Conservation (phyloP, 2,888 invertebrate genomes). For the Xanthia togata region DNA sequence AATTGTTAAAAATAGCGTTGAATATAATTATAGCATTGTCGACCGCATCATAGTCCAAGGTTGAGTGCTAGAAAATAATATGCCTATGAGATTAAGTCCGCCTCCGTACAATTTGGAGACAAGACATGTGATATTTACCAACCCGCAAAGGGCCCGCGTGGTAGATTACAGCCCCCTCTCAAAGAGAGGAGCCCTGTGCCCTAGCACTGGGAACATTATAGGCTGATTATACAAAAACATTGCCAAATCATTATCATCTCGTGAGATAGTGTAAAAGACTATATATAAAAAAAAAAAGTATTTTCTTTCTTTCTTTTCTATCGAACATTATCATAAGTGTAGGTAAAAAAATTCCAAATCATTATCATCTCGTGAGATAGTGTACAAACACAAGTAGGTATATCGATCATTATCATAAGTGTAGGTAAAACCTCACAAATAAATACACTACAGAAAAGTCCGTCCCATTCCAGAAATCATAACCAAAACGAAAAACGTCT, state of each 20-base stretch:
- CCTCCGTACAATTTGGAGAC: no score
- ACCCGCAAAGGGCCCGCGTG: no score
- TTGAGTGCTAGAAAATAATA: not conserved
- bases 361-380: not conserved
- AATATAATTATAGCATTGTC: no score
- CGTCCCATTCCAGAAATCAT: not conserved
- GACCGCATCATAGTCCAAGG: no score
- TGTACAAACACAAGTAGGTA: not conserved
- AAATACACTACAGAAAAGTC: not conserved
- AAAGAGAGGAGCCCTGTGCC: no score
- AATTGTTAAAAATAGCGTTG: not conserved
- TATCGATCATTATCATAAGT: not conserved
- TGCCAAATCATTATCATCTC: not conserved
- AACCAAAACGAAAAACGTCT: slow-evolving; percentile 1
- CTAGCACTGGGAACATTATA: no score
- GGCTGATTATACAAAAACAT: not conserved
- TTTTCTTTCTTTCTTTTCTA: no score
- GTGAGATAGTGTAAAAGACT: not conserved
- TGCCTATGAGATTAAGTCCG: not conserved
- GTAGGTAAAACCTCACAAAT: not conserved
- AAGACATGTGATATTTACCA: no score
- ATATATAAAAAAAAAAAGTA: no score
- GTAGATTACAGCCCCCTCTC: no score
- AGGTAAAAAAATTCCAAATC: not conserved
- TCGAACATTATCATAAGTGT: no score